phyloP scores from a whole-genome alignment of 2,113 vertebrate species.

The Piliocolobus tephrosceles region DNA sequence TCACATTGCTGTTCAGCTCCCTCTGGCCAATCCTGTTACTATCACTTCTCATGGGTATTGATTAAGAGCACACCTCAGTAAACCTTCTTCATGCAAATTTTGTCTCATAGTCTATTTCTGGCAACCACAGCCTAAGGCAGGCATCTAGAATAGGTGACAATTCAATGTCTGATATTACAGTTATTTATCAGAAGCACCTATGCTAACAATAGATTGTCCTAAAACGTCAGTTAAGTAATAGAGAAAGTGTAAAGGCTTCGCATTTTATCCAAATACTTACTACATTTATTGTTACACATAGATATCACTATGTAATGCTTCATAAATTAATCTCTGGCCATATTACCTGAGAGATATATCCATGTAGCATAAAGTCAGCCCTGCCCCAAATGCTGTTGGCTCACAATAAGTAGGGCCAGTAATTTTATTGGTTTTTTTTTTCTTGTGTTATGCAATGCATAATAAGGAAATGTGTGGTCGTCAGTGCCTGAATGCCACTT shows the following conservation, averaged over 20 bases:
- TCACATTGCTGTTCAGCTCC: neutral
- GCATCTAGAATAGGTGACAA: neutral
- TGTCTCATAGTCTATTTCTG: neutral
- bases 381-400: neutral
- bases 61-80: neutral
- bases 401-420: neutral
- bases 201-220: neutral
- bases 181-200: neutral
- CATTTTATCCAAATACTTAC: neutral
- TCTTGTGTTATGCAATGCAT: slow-evolving; percentile 52
- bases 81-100: neutral
- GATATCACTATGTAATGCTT: neutral
- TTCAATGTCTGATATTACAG: neutral
- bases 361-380: neutral
- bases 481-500: slow-evolving; percentile 66
- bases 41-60: neutral
- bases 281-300: neutral
- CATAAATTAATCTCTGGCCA: neutral
- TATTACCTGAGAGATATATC: neutral
- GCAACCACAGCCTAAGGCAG: neutral
- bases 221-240: neutral
- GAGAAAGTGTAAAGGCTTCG: neutral
- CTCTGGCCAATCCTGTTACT: neutral
- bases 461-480: slow-evolving; percentile 68
- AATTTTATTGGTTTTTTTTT: slow-evolving; percentile 52